These are phyloP conservation scores for Apis florea DNA, from an alignment of 1,140 invertebrate genomes.

Conservation along the genomic window DNA sequence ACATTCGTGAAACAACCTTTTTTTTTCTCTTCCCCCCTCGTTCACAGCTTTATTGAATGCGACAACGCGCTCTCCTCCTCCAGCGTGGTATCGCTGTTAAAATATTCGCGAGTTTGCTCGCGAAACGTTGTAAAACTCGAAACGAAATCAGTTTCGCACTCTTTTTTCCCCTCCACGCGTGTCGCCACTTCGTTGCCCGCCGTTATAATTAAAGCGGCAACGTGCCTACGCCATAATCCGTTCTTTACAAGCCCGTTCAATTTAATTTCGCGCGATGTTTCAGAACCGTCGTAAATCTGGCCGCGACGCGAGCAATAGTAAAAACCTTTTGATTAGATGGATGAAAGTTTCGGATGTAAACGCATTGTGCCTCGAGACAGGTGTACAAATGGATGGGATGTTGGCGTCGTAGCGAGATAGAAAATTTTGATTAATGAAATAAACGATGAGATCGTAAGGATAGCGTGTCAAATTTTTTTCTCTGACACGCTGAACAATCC, in stretches of 20 bases:
- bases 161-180: conserved; percentile 2
- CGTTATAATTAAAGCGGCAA: conserved; percentile 34
- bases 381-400: too few relatives aligned
- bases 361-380: too few relatives aligned
- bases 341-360: too few relatives aligned
- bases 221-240: conserved; percentile 14
- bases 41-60: conserved; percentile 13
- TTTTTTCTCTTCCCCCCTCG: too few relatives aligned
- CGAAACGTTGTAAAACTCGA: conserved; percentile 11
- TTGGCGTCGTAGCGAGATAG: too few relatives aligned
- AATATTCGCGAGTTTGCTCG: conserved; percentile 23
- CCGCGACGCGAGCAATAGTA: too few relatives aligned
- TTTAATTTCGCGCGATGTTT: conserved; percentile 31
- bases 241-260: conserved; percentile 5
- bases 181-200: not conserved
- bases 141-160: conserved; percentile 19
- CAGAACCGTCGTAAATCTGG: conserved; percentile 24
- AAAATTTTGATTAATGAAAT: too few relatives aligned
- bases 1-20: conserved; percentile 33
- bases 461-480: too few relatives aligned
- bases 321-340: not conserved
- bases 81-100: conserved; percentile 2
- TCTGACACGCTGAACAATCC: too few relatives aligned
- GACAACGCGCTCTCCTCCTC: not conserved
- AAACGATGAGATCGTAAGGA: too few relatives aligned